A percentile compares a stretch with the other conserved stretches of the same genome.
Conservation (phyloP, 2,888 invertebrate species). For the Papilio protenor region DNA sequence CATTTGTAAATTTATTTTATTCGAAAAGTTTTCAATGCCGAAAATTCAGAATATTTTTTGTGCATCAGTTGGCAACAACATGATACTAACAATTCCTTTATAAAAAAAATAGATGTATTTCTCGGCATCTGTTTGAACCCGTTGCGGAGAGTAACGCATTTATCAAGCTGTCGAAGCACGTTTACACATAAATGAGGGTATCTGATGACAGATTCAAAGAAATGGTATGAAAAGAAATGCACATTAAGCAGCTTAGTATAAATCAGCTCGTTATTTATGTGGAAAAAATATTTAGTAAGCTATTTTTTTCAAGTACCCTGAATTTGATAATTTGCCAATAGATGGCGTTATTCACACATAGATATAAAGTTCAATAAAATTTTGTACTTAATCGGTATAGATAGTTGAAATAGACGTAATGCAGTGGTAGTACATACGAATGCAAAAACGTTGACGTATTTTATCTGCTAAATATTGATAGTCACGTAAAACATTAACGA, state of each 20-base stretch:
- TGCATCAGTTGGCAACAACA: not conserved
- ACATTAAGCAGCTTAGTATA: slow-evolving; percentile 4
- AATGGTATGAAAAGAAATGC: slow-evolving; percentile 33
- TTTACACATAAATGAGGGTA: slow-evolving; percentile 39
- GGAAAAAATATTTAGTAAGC: not conserved
- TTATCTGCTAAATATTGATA: not conserved
- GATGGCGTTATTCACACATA: not conserved
- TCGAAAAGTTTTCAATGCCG: not conserved
- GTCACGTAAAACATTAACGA: not conserved
- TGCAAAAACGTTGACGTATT: not conserved
- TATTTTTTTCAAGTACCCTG: not conserved
- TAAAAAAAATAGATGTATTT: slow-evolving; percentile 20
- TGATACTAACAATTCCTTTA: not conserved
- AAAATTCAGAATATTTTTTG: not conserved
- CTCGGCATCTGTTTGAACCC: slow-evolving; percentile 25
- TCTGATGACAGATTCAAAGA: slow-evolving; percentile 40
- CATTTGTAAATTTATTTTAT: not conserved
- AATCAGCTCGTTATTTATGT: slow-evolving; percentile 7
- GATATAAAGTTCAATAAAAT: not conserved
- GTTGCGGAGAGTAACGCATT: slow-evolving; percentile 34
- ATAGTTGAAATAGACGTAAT: not conserved
- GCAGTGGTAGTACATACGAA: not conserved
- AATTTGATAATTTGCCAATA: not conserved
- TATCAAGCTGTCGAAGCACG: slow-evolving; percentile 41
- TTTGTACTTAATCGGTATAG: not conserved